Base-by-base conservation (phyloP, 2,797 vertebrate species). In the Enteromius afrohamiltoni region DNA sequence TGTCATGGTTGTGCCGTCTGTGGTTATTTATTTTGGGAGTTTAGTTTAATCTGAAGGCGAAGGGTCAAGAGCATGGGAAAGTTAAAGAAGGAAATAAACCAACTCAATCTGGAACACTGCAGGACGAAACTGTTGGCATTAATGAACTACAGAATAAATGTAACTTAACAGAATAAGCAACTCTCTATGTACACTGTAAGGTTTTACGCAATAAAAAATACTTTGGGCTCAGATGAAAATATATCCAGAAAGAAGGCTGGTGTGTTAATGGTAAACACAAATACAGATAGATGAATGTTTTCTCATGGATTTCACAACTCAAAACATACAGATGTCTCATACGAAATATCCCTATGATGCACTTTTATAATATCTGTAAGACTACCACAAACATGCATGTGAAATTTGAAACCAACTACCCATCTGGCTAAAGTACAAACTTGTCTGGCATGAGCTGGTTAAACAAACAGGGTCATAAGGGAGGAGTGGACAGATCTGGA, bases 201-300 rank as follows among this genome's bases (percentile, higher is more conserved):
- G 60, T 7, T 45, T 87, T 91, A 91, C 92, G 90, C 75, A 79
- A 21, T 51, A 3, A 73, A 31, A 51, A 21, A 73, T 51, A 21
- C 9, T 51, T 11, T 21, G 17, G 7, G 58, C 64, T 80, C 80
- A 62, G 19, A 65, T 45, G 1, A 62, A 13, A 47, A 16, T 82
- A 75, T 77, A 64, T 91, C 55, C 79, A 81, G 74, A 85, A 80
- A 91, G 21, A 80, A 5, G 83, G 92, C 92, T 75, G 91, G 88
- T 68, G 68, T 89, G 90, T 88, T 86, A 87, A 84, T 82, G 80
- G 67, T 71, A 9, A 40, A 23, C 21, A 42, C 17, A n/a, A 60
- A 51, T 23, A 58, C 51, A 76, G n/a, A 13, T 4, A 3, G 53
- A 23, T 42, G 4, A 26, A 60, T 60, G 17, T 45, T 47, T 62